These are phyloP conservation scores for Conus betulinus DNA, from an alignment of 1,140 invertebrate species.

Conservation along the genomic window DNA sequence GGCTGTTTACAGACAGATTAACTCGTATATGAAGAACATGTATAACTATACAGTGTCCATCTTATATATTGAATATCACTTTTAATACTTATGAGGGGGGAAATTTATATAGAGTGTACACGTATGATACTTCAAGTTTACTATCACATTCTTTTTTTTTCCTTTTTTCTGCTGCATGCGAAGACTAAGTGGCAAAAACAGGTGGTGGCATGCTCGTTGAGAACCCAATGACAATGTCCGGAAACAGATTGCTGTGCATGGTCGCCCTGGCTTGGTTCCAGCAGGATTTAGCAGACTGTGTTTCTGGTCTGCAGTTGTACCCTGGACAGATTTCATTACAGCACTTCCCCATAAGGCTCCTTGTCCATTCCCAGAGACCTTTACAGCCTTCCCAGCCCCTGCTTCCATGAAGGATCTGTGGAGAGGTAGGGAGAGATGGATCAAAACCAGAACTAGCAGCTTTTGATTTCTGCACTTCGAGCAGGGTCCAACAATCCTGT, in stretches of 20 bases:
- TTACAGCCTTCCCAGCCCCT: neutral
- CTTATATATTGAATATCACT: no score
- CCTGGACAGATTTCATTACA: neutral
- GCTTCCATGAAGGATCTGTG: neutral
- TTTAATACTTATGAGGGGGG: no score
- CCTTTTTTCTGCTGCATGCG: neutral
- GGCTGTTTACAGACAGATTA: no score
- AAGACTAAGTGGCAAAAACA: conserved; percentile 15
- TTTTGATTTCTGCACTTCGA: neutral
- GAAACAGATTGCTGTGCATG: neutral
- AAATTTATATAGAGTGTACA: no score
- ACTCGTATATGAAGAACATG: no score
- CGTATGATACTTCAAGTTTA: no score
- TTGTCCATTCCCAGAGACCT: neutral
- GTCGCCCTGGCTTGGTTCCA: neutral
- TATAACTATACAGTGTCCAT: no score
- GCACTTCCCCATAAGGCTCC: neutral
- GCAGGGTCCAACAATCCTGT: neutral
- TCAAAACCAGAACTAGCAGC: neutral
- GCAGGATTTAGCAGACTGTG: neutral
- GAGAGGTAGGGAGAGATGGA: neutral
- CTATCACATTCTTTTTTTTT: no score
- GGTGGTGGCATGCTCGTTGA: conserved; percentile 32
- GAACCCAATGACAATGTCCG: conserved; percentile 30
- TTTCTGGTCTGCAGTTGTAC: neutral